Base-by-base conservation (phyloP, 2,797 vertebrate species). In the Mormyrops boulengeri region DNA sequence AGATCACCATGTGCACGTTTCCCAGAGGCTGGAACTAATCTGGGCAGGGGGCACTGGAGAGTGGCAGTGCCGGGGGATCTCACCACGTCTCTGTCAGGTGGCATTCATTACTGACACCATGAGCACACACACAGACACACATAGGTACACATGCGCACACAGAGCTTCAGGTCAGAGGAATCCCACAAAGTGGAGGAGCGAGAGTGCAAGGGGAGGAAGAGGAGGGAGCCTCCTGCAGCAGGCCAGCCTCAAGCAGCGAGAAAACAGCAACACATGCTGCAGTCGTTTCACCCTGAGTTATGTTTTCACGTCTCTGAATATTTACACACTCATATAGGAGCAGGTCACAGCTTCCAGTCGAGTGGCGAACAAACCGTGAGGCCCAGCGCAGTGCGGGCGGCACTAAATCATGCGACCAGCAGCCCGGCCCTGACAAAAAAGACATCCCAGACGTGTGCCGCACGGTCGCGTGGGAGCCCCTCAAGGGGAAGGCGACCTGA, bases 401-500 rank as follows among this genome's bases (percentile, higher is more conserved):
- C 34, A 2, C 95, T 93, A 93, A 94, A 94, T 95, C 94, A 0
- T 92, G 86, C 93, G 94, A 96, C 96, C 96, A 95, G 96, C 95
- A 96, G 96, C 96, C 47, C 11, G 0, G 95, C 96, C 95, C 96
- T 96, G 95, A 96, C 96, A 93, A 30, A 30, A 30, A 30, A 30
- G 26, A 30, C 26, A 95, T 96, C 96, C 95, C 94, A 91, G 94
- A 95, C 94, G 93, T 96, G 96, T 91, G 11, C 90, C 91, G 7
- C 93, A 77, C 93, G 95, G 95, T 94, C 92, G 95, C 95, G 92
- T 93, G 94, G 93, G 88, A 95, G 95, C 94, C 95, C 95, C 66
- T 17, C 52, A 57, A 86, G 49, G 89, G 55, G 60, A 87, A 34
- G 17, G 14, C 38, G 91, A 90, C 91, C 89, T 60, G 91, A 89